Base-by-base conservation (phyloP, 2,797 vertebrate species). In the Anniella stebbinsi region DNA sequence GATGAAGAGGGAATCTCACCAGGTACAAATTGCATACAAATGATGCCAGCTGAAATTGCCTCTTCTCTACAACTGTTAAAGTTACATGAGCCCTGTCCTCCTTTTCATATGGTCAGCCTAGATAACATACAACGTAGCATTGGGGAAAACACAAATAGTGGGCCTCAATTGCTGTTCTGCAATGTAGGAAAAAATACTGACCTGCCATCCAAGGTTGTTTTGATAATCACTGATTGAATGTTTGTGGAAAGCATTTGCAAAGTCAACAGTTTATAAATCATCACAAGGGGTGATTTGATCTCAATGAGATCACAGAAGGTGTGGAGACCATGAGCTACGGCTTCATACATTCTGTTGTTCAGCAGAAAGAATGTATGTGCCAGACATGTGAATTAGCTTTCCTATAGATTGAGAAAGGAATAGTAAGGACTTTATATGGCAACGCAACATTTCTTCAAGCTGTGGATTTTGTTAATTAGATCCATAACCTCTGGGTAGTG, bases 391-490 rank as follows among this genome's bases (percentile, higher is more conserved):
- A 54, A 86, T 73, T 45, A 66, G 33, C 4, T 1, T 80, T 90
- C 21, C 67, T 86, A 2, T 25, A 18, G 57, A 57, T 8, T 67
- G 87, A 89, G 17, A 87, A 86, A 25, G 48, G 33, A 48, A 60
- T 67, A 87, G 84, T 86, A 13, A 60, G 91, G 15, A 41, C 11
- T 92, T 89, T 86, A 87, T 75, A 66, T 76, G 6, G 78, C n/a
- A 80, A 4, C 51, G 73, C 60, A 80, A 2, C 88, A 76, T 80
- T 54, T 77, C 51, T 67, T 93, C 82, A 80, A 91, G 41, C 80
- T 33, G 13, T 84, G 30, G n/a, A 2, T 92, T 30, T 90, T 57
- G 66, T 90, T 88, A 93, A 92, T 80, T 89, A 90, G 87, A n/a
- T 60, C 5, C 75, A 75, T 91, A 76, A 88, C 41, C 78, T 63